These are phyloP conservation scores for Saccostrea echinata DNA, from an alignment of 1,140 invertebrate genomes.

Conservation along the genomic window DNA sequence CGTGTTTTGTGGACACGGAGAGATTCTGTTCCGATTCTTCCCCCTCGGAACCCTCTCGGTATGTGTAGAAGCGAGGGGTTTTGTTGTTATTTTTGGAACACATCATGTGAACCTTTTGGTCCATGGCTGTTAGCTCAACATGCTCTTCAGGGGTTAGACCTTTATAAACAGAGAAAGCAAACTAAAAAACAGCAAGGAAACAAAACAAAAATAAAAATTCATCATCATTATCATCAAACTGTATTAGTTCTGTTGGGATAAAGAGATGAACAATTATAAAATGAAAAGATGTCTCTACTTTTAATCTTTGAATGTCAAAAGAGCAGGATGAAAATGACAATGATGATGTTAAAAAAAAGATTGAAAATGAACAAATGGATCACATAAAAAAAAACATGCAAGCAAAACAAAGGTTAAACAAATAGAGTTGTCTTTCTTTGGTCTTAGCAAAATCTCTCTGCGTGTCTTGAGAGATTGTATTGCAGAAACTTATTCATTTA, in stretches of 20 bases:
- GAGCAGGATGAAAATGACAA: neutral
- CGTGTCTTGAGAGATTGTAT: neutral
- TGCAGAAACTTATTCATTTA: neutral
- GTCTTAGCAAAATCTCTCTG: neutral
- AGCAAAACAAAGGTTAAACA: neutral
- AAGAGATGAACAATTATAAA: no score
- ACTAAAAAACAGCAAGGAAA: constrained; percentile 55
- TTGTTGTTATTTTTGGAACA: constrained; percentile 49
- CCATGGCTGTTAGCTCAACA: constrained; percentile 54
- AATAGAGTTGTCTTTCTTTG: constrained; percentile 13
- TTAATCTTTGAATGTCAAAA: neutral
- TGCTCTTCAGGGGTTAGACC: constrained; percentile 71
- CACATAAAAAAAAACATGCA: neutral
- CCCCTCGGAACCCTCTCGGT: constrained; percentile 74
- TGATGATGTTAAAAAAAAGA: neutral
- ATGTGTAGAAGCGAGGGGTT: constrained; percentile 63
- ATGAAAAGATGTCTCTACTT: no score
- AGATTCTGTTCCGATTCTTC: constrained; percentile 67
- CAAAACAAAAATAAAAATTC: constrained; percentile 43
- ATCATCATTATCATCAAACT: neutral
- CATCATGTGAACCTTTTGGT: constrained; percentile 34
- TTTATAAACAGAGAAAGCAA: constrained; percentile 58
- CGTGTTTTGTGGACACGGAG: constrained; percentile 53
- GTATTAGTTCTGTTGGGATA: neutral
- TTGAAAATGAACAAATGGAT: neutral